phyloP scores from a whole-genome alignment of 2,888 invertebrate genomes.

The Tridacna gigas region DNA sequence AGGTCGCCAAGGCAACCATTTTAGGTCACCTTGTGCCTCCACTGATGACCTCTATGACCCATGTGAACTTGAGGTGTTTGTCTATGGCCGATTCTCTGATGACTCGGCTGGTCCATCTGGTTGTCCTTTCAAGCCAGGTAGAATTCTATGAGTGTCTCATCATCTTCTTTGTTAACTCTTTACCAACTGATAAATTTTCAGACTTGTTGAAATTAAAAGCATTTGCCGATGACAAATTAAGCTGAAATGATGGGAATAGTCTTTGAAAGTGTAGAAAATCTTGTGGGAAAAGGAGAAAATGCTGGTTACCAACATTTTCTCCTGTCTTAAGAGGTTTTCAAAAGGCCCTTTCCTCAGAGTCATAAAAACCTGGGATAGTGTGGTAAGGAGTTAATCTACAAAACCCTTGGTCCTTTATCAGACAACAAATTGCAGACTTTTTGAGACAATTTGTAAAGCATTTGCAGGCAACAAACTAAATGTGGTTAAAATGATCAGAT shows the following conservation, averaged over 20 bases:
- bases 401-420: no score
- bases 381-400: no score
- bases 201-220: background rate
- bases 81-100: conserved; percentile 80
- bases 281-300: background rate
- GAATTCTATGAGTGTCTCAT: background rate
- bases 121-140: conserved; percentile 83
- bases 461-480: no score
- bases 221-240: no score
- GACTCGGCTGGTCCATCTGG: conserved; percentile 82
- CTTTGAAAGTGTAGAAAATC: background rate
- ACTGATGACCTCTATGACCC: conserved; percentile 82
- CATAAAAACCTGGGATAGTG: no score
- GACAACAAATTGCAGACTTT: no score
- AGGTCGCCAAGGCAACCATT: conserved; percentile 82
- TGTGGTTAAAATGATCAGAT: no score
- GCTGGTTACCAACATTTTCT: background rate
- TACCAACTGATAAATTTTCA: background rate
- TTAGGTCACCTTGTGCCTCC: conserved; percentile 83
- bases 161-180: background rate
- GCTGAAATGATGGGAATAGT: no score
- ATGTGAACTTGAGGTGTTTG: conserved; percentile 79
- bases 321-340: no score
- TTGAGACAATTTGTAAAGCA: no score
- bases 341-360: no score